Evolutionary conservation across 1,140 invertebrate species (phyloP), one percentile per base, ranked within the genome.

Genomic region (Microplitis mediator): DNA sequence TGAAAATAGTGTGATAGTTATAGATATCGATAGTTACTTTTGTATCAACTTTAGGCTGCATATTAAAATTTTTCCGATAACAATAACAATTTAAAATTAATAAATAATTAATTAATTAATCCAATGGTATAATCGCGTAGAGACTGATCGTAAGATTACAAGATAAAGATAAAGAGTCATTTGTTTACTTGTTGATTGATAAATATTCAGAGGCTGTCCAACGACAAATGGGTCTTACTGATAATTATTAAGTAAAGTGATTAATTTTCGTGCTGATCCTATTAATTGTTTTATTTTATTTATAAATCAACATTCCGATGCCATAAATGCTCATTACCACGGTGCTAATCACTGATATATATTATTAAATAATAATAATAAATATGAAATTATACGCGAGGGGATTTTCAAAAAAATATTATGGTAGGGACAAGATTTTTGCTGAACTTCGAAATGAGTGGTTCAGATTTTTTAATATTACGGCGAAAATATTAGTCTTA

Each of bases 1-100:
- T 62, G 54, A 50, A 39, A 36, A 69, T 73, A 68, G 71, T 51
- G 36, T 54, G 6, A 74, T 79, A 62, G 74, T 71, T 72, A 78
- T 45, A 45, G 39, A 45, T 45, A 9, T 45, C 6, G 39, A 45
- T 45, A 45, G 39, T 45, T 45, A 45, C 39, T 45, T 45, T 45
- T 45, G 39, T 45, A 45, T 45, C 4, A 45, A 45, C 39, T 45
- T 45, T 45, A 45, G 39, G 39, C 39, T 14, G 16, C 52, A 23
- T 36, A 58, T 31, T 14, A 56, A 68, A 56, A 51, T 65, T 16
- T 50, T 52, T 51, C 63, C 39, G 4, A 65, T 35, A 32, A 2
- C 3, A 65, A 23, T 23, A 65, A 65, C n/a, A 65, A 51, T 50
- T 6, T 51, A 16, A 9, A 51, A 31, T 60, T 65, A 51, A 51